Conservation (phyloP, 1,140 invertebrate species). For the Oreohelix idahoensis region DNA sequence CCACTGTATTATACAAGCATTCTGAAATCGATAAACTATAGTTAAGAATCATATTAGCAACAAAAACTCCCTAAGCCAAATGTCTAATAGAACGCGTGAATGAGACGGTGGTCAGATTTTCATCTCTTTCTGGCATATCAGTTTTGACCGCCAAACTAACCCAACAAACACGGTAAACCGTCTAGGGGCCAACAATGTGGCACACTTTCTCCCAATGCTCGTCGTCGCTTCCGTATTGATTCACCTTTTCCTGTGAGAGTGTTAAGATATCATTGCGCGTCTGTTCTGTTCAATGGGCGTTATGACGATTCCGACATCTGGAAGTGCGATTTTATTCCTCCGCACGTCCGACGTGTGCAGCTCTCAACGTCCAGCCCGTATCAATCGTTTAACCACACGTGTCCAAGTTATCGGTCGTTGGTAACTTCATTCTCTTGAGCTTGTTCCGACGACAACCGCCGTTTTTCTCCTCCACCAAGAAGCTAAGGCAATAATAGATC, state of each 20-base stretch:
- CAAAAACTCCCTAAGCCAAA: too few species aligned
- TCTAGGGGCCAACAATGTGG: background rate
- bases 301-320: conserved; percentile 14
- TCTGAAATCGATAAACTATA: too few species aligned
- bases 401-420: background rate
- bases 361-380: background rate
- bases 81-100: too few species aligned
- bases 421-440: background rate
- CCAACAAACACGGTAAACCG: background rate
- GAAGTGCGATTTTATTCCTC: conserved; percentile 4
- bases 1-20: too few species aligned
- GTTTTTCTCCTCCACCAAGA: background rate
- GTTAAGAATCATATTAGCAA: too few species aligned
- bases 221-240: background rate
- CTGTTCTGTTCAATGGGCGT: background rate
- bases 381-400: background rate
- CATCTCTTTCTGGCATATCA: too few species aligned
- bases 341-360: background rate
- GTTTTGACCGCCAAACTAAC: too few species aligned
- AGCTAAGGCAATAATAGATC: background rate
- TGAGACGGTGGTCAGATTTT: too few species aligned
- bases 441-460: background rate
- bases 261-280: background rate
- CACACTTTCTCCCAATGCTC: background rate
- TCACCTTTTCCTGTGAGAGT: background rate